These are phyloP conservation scores for Ctenopoma kingsleyae DNA, from an alignment of 2,797 vertebrate genomes.

Conservation along the genomic window DNA sequence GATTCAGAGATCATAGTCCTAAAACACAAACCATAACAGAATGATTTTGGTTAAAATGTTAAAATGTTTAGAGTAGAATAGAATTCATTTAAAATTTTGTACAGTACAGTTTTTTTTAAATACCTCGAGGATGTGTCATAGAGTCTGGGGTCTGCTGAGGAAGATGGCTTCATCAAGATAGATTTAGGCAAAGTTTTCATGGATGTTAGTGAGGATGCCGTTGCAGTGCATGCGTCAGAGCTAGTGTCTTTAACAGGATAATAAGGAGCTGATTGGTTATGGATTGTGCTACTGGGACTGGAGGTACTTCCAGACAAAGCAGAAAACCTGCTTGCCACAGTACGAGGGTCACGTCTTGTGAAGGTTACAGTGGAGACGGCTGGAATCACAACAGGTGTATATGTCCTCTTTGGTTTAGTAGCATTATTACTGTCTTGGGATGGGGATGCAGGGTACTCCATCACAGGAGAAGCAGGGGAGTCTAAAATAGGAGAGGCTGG, in stretches of 20 bases:
- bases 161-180: slow-evolving; percentile 91
- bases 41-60: slow-evolving; percentile 4
- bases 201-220: slow-evolving; percentile 50
- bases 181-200: slow-evolving; percentile 87
- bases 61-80: not conserved
- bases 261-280: slow-evolving; percentile 48
- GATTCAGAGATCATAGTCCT: slow-evolving; percentile 86
- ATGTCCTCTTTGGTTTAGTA: slow-evolving; percentile 65
- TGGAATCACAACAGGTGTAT: slow-evolving; percentile 81
- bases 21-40: slow-evolving; percentile 71
- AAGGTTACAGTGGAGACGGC: slow-evolving; percentile 86
- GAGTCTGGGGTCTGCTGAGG: slow-evolving; percentile 87
- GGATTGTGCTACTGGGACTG: slow-evolving; percentile 36
- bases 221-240: slow-evolving; percentile 61
- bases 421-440: slow-evolving; percentile 62
- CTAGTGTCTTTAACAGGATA: slow-evolving; percentile 61
- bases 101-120: slow-evolving; percentile 1
- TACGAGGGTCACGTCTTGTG: slow-evolving; percentile 92
- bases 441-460: slow-evolving; percentile 82
- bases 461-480: slow-evolving; percentile 78
- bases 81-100: not conserved
- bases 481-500: slow-evolving; percentile 77
- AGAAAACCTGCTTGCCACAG: slow-evolving; percentile 81
- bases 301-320: slow-evolving; percentile 24
- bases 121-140: slow-evolving; percentile 87